Conservation (phyloP, 1,140 invertebrate genomes). For the Papilio polytes region DNA sequence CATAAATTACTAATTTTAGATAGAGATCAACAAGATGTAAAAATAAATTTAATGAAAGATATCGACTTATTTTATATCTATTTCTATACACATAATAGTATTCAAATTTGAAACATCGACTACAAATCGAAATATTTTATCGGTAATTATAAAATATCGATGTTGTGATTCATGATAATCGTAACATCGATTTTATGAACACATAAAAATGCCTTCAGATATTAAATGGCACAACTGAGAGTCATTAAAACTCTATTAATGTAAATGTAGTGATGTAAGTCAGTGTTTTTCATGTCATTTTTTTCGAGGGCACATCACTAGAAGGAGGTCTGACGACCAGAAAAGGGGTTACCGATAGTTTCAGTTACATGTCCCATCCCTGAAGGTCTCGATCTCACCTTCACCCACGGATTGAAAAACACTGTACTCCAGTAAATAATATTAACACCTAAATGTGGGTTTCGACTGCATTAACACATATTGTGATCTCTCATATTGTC, state of each 20-base stretch:
- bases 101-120: slow-evolving; percentile 21
- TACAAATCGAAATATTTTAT: slow-evolving; percentile 5
- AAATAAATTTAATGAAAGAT: no score
- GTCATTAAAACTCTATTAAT: background rate
- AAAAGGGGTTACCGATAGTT: no score
- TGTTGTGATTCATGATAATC: slow-evolving; percentile 2
- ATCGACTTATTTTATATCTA: slow-evolving; percentile 32
- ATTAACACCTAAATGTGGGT: background rate
- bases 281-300: background rate
- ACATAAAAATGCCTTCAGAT: background rate
- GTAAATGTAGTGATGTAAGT: background rate
- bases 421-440: background rate
- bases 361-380: no score
- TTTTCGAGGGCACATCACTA: background rate
- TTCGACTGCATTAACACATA: no score
- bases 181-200: background rate
- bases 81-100: slow-evolving; percentile 20
- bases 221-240: background rate
- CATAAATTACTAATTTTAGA: no score
- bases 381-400: no score
- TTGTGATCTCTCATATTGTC: no score
- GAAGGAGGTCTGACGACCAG: no score
- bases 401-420: no score
- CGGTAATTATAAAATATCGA: slow-evolving; percentile 15
- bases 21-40: no score